phyloP scores from a whole-genome alignment of 1,140 invertebrate genomes.

The Brevipalpus yothersi region DNA sequence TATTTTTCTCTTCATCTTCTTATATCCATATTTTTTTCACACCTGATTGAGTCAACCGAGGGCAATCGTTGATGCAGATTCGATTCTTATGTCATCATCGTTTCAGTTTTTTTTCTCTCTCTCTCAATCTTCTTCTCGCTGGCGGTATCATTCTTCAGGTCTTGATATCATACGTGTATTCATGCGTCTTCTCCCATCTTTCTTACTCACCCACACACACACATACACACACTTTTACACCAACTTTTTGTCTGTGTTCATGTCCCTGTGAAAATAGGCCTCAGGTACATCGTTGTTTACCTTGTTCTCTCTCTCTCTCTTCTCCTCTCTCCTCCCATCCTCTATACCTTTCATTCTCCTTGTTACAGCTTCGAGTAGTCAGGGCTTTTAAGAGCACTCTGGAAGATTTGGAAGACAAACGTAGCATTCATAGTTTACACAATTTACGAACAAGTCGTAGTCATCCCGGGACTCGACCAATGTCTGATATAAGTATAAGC shows the following conservation, averaged over 20 bases:
- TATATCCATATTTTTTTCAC: no score
- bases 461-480: slow-evolving; percentile 43
- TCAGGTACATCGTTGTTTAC: not conserved
- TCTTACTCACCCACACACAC: not conserved
- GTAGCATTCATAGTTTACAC: slow-evolving; percentile 89
- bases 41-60: not conserved
- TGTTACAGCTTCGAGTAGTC: slow-evolving; percentile 85
- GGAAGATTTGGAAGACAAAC: slow-evolving; percentile 96
- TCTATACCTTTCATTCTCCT: no score
- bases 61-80: no score
- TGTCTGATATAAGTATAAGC: slow-evolving; percentile 28
- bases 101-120: no score
- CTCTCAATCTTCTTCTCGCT: not conserved
- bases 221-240: not conserved
- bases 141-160: not conserved
- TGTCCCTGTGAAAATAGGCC: not conserved
- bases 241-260: not conserved
- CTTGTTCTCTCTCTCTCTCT: slow-evolving; percentile 8
- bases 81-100: no score
- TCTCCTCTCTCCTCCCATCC: slow-evolving; percentile 25
- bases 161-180: not conserved
- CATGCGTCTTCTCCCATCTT: not conserved
- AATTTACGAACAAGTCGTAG: slow-evolving; percentile 63
- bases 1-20: slow-evolving; percentile 1
- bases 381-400: slow-evolving; percentile 98